Conservation (phyloP, 2,113 vertebrate species). For the Puntigrus tetrazona region DNA sequence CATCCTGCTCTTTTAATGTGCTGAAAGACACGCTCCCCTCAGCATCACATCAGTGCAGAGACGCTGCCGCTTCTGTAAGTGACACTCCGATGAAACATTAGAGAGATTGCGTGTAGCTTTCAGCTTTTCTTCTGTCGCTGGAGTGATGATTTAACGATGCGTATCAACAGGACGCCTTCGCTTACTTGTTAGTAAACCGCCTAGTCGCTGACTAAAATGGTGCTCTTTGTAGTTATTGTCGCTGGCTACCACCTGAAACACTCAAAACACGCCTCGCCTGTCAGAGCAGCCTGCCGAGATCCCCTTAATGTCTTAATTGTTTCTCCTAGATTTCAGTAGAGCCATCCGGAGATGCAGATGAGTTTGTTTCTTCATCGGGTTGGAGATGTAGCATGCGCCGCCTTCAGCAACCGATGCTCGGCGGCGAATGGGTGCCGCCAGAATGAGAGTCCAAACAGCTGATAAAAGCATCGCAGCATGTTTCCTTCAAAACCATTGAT, state of each 20-base stretch:
- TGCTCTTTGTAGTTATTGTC: slow-evolving; percentile 9
- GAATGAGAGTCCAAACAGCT: background rate
- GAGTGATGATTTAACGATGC: slow-evolving; percentile 26
- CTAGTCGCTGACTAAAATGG: background rate
- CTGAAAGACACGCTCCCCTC: background rate
- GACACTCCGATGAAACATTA: slow-evolving; percentile 27
- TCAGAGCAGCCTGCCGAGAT: background rate
- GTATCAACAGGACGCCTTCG: background rate
- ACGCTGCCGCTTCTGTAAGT: background rate
- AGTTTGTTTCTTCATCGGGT: background rate
- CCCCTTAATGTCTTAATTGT: background rate
- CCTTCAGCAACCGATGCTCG: background rate
- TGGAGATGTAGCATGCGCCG: background rate
- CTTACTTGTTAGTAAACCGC: slow-evolving; percentile 10
- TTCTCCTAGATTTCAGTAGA: background rate
- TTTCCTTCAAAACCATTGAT: no score
- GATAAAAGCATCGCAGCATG: no score
- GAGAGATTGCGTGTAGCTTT: slow-evolving; percentile 19
- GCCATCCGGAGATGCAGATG: background rate
- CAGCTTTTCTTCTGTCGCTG: background rate
- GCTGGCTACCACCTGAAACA: no score
- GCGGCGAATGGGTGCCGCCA: background rate
- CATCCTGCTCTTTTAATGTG: slow-evolving; percentile 34
- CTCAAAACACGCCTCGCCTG: no score
- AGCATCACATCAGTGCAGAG: background rate